Conservation (phyloP, 2,113 vertebrate species). For the Mungos mungo region DNA sequence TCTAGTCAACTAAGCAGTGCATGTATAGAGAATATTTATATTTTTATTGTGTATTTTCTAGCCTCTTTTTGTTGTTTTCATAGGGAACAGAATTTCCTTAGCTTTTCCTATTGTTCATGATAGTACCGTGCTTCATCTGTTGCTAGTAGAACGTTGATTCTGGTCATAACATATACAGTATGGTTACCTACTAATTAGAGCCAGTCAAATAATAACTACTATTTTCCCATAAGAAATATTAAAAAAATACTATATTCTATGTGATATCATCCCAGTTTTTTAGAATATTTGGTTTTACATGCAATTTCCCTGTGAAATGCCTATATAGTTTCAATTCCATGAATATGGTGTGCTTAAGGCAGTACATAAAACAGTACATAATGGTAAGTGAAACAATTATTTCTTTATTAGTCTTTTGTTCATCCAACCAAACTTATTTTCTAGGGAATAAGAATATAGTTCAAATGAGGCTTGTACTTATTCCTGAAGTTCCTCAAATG, state of each 20-base stretch:
- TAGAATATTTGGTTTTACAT: not conserved
- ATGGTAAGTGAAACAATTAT: not conserved
- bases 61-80: not conserved
- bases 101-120: not conserved
- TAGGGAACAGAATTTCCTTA: not conserved
- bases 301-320: not conserved
- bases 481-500: not conserved
- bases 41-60: not conserved
- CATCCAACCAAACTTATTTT: not conserved
- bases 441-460: not conserved
- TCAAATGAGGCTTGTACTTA: not conserved
- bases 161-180: not conserved
- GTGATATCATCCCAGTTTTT: not conserved
- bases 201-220: not conserved
- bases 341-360: not conserved
- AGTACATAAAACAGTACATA: not conserved
- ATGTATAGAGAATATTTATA: not conserved
- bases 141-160: not conserved
- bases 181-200: not conserved
- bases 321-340: not conserved
- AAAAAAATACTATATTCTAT: not conserved
- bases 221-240: not conserved
- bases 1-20: not conserved
- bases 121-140: not conserved
- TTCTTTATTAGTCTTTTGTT: not conserved